A percentile compares a stretch with the other conserved stretches of the same genome.
Conservation (phyloP, 2,113 vertebrate genomes). For the Trichechus manatus region DNA sequence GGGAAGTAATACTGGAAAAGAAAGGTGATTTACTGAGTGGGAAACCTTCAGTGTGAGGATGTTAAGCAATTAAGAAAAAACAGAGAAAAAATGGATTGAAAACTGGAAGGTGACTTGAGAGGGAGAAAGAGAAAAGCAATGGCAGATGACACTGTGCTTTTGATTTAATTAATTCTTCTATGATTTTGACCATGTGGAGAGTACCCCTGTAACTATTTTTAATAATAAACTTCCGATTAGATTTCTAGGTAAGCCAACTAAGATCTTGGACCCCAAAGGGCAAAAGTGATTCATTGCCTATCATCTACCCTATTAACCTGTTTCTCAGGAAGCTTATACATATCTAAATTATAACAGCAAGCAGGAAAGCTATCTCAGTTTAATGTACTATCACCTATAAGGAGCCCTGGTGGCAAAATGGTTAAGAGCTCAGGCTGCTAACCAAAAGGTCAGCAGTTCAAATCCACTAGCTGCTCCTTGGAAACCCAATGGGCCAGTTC, state of each 20-base stretch:
- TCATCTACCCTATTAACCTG: neutral
- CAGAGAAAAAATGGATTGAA: neutral
- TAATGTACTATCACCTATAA: neutral
- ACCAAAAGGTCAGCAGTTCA: too few species aligned
- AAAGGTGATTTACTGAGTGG: neutral
- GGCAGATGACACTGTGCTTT: neutral
- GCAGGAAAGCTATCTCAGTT: slow-evolving; percentile 4
- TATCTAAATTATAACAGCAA: neutral
- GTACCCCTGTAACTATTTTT: neutral
- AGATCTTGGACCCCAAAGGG: neutral
- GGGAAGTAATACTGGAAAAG: slow-evolving; percentile 5
- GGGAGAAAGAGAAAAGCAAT: neutral
- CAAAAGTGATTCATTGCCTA: neutral
- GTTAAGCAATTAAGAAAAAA: neutral
- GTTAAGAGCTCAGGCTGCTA: too few species aligned
- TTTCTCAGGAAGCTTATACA: neutral
- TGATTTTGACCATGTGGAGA: neutral
- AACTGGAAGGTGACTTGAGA: neutral
- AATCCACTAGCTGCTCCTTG: too few species aligned
- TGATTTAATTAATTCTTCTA: neutral
- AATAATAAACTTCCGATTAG: slow-evolving; percentile 25
- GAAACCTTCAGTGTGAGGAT: neutral
- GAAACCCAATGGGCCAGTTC: too few species aligned
- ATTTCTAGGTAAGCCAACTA: slow-evolving; percentile 4
- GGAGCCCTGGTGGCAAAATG: too few species aligned